Evolutionary conservation across 2,888 invertebrate species (phyloP), one percentile per base, ranked within the genome.

Genomic region (Cataglyphis rosenhaueri): DNA sequence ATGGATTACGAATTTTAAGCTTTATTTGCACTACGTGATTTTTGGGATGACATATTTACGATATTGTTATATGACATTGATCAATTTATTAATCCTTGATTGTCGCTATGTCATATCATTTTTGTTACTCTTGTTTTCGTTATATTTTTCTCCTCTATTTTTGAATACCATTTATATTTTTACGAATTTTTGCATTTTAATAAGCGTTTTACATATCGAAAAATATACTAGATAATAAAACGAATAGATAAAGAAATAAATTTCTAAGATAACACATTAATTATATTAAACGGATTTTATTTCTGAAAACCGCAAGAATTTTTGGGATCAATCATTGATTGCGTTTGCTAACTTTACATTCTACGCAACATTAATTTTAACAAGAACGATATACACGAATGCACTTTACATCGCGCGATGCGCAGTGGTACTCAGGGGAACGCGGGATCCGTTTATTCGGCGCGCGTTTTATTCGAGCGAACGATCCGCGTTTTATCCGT

Each of bases 401-500:
- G 18, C 52, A 44, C 21, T 18, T 48, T 65, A 9, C 44, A 70
- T 44, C 18, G 57, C 59, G 55, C 32, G 57, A 21, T 18, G 48
- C 15, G 21, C 3, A 18, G 15, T 44, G 57, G n/a, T 21, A 44
- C 57, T 32, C 59, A 8, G 18, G 32, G 44, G 44, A 15, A 18
- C 44, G 4, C 32, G 18, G 59, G 29, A 4, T 9, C 44, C 38
- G 41, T 44, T 65, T 59, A 59, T 68, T 68, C 68, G 52, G 44
- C 57, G 57, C 32, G 18, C 25, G 32, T 55, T 48, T 75, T 52
- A 75, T 64, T 64, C 64, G 52, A 75, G 44, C 68, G 6, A 64
- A 44, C 64, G 64, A 68, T 78, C n/a, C 38, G 52, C 68, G 32
- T 78, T 78, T 79, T 71, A 71, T 71, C 55, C 59, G 32, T 52